Base-by-base conservation (phyloP, 2,888 invertebrate species). In the Orchesellides sinensis region DNA sequence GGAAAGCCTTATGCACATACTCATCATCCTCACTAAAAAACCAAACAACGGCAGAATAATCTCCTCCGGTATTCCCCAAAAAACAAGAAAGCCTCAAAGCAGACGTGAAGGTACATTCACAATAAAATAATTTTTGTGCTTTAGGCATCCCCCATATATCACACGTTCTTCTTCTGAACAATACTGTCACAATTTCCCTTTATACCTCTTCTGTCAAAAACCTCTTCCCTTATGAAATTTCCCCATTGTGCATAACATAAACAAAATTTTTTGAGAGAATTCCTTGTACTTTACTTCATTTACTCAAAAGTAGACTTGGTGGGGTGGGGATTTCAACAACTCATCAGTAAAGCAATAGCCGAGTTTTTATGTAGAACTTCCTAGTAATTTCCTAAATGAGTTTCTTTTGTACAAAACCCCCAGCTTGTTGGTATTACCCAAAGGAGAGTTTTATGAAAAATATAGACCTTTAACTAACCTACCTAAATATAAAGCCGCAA, bases 61-160 rank as follows among this genome's bases (percentile, higher is more conserved):
- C n/a, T 25, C 68, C 27, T 35, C 70, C 61, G 73, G 73, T 73
- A 73, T 73, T 73, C 73, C 73, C 73, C 73, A 73, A 61, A 49
- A 61, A 69, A 27, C 35, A 35, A 35, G 59, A 70, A 56, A 59
- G 56, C 35, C 65, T 17, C 14, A 59, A 19, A 45, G 63, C 54
- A 54, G 35, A 54, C 40, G 25, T 27, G 12, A 8, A 47, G 49
- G 12, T 52, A 52, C 21, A 52, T 52, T 21, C n/a, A 10, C 32
- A 32, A 10, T 32, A 40, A 23, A 52, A 52, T 52, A 2, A 52
- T 52, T 52, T 52, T 52, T 21, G n/a, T 8, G 14, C 10, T 40
- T 40, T 2, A n/a, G 40, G 40, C 40, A 40, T 2, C n/a, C 10
- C 1, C 10, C 40, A 8, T 40, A 14, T 40, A 40, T 40, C 40